Base-by-base conservation (phyloP, 2,113 vertebrate species). In the Spilogale gracilis region DNA sequence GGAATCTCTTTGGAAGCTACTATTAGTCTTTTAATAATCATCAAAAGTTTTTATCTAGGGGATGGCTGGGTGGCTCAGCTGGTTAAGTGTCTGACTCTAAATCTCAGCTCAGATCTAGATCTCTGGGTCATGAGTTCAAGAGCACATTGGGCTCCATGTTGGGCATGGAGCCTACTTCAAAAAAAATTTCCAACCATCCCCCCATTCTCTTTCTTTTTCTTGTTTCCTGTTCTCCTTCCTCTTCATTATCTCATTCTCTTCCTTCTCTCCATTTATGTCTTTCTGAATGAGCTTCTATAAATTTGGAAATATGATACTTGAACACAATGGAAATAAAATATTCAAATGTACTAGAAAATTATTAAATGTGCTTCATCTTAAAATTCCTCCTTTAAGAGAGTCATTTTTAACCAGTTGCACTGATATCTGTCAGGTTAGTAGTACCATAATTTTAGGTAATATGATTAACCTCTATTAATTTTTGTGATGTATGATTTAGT, bases 181-280 rank as follows among this genome's bases (percentile, higher is more conserved):
- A 67, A 67, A 50, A 52, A 56, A 2, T 82, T 94, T 56, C 17
- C 65, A 60, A 20, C 3, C 6, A 67, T 32, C 2, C 8, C 89
- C 32, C 2, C 16, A 60, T 80, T 81, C 3, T 67, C 0, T 88
- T 78, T 87, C 7, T 6, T 69, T 78, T 78, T 21, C 7, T 71
- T n/a, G 0, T 10, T 87, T 84, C 20, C 9, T 54, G 3, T 3
- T 21, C 30, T 74, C 2, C 21, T 0, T 81, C 11, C 0, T 80
- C 2, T 58, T 67, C 9, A 58, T 43, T 50, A 17, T 87, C 18
- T 43, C 2, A 0, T 45, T 65, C 20, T 74, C 5, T 60, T 20
- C 13, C 50, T 3, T 93, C 10, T 6, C 11, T 63, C 4, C 23
- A 86, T 48, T 45, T 54, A 0, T 88, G 89, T 86, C 9, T 38